These are phyloP conservation scores for Cirrhinus molitorella DNA, from an alignment of 2,797 vertebrate species.

Conservation along the genomic window DNA sequence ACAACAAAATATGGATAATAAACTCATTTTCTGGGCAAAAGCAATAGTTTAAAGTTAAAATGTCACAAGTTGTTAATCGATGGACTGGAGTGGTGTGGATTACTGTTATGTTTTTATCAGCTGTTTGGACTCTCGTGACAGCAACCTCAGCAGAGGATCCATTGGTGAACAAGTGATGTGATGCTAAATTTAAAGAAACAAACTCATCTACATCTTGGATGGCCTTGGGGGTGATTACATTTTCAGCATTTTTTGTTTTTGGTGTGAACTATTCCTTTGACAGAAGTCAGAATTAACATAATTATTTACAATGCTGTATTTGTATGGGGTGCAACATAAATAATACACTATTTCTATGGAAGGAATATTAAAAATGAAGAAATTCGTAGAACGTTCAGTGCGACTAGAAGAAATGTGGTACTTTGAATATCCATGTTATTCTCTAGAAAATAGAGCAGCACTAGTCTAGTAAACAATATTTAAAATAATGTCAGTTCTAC, in stretches of 20 bases:
- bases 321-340: background rate
- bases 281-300: background rate
- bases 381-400: background rate
- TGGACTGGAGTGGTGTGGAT: too few relatives aligned
- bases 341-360: background rate
- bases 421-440: background rate
- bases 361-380: background rate
- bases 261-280: background rate
- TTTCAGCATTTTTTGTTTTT: background rate
- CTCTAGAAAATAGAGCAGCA: background rate
- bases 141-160: background rate
- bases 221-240: background rate
- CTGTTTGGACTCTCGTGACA: background rate
- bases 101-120: background rate
- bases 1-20: too few relatives aligned
- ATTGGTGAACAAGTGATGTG: background rate
- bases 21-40: too few relatives aligned
- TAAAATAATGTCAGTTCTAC: background rate
- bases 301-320: constrained; percentile 28
- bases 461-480: constrained; percentile 18
- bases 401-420: background rate
- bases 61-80: too few relatives aligned
- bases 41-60: background rate
- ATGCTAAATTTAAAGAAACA: background rate
- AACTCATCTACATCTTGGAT: background rate